A percentile compares a stretch with the other conserved stretches of the same genome.
Evolutionary conservation across 2,888 invertebrate genomes (phyloP).

Genomic region (Phasia obesa): DNA sequence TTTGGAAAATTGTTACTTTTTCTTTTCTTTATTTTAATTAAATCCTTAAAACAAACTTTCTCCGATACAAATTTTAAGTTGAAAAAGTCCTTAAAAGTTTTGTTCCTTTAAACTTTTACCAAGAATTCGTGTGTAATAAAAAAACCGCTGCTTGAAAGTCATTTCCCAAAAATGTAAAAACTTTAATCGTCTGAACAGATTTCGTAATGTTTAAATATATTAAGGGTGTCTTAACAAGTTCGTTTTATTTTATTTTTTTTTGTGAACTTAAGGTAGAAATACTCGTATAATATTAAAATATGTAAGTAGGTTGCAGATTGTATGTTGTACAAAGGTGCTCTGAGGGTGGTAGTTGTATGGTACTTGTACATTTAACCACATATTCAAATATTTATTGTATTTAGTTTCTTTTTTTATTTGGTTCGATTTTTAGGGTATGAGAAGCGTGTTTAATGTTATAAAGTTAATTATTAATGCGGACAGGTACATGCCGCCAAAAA

Average conservation of each 20-base stretch:
- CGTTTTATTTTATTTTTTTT: too few species aligned
- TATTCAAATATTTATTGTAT: slow-evolving; percentile 53
- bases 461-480: slow-evolving; percentile 70
- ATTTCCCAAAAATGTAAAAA: slow-evolving; percentile 46
- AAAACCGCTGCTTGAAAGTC: slow-evolving; percentile 47
- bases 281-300: background rate
- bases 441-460: slow-evolving; percentile 63
- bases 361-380: slow-evolving; percentile 41
- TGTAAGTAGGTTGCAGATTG: background rate
- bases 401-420: background rate
- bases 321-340: slow-evolving; percentile 3
- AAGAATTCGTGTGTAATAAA: slow-evolving; percentile 3
- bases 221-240: slow-evolving; percentile 42
- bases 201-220: slow-evolving; percentile 23
- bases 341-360: background rate
- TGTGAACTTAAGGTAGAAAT: background rate
- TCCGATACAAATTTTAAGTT: slow-evolving; percentile 26
- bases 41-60: slow-evolving; percentile 54
- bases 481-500: slow-evolving; percentile 61
- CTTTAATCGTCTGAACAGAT: slow-evolving; percentile 45
- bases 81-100: slow-evolving; percentile 64
- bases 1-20: background rate
- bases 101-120: slow-evolving; percentile 41
- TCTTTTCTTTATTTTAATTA: slow-evolving; percentile 52
- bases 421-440: slow-evolving; percentile 24